Percentiles rank a stretch among this genome's conserved stretches.
Evolutionary conservation across 92 coral and sea anemone species (phyloP).

Genomic region (Galaxea fascicularis): DNA sequence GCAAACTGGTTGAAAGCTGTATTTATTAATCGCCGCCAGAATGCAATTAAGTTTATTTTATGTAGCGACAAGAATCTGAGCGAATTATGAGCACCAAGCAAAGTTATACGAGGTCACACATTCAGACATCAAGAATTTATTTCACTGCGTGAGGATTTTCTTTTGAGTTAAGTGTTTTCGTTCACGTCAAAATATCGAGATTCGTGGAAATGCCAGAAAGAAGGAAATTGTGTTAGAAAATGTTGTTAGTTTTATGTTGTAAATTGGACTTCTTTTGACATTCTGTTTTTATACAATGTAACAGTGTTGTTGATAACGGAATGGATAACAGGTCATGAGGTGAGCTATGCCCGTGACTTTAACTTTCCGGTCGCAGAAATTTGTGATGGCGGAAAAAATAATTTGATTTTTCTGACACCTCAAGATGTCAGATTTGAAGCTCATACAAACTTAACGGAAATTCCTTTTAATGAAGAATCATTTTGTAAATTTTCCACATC

Average conservation of each 20-base stretch:
- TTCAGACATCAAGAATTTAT: too few relatives aligned
- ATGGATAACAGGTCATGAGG: background rate
- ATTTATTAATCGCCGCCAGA: background rate
- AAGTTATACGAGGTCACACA: background rate
- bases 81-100: background rate
- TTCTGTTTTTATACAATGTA: too few relatives aligned
- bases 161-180: background rate
- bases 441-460: too few relatives aligned
- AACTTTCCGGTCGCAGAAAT: constrained; percentile 14
- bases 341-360: background rate
- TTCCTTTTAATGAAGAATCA: too few relatives aligned
- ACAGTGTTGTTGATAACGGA: too few relatives aligned
- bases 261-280: too few relatives aligned
- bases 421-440: too few relatives aligned
- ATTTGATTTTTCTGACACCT: too few relatives aligned
- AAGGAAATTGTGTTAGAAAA: too few relatives aligned
- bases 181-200: background rate
- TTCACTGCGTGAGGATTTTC: background rate
- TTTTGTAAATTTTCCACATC: too few relatives aligned
- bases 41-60: background rate
- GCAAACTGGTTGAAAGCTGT: background rate
- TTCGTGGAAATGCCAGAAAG: background rate
- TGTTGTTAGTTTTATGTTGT: too few relatives aligned
- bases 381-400: background rate
- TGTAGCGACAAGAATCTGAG: background rate